A percentile compares a stretch with the other conserved stretches of the same genome.
Conservation (phyloP, 2,888 invertebrate species). For the Acanthosepion esculentum region DNA sequence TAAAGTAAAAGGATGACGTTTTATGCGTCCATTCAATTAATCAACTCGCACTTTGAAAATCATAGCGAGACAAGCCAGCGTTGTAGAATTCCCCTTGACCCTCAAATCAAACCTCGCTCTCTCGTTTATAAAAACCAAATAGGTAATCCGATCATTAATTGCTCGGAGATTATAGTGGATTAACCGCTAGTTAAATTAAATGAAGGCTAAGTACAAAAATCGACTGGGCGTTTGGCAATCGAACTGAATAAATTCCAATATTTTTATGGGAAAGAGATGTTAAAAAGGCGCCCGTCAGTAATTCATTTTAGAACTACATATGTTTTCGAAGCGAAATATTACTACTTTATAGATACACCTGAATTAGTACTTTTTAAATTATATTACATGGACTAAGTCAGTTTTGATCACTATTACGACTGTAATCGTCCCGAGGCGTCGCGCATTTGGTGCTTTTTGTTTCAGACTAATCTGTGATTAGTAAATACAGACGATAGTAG, state of each 20-base stretch:
- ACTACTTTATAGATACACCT: too few relatives aligned
- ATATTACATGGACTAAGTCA: too few relatives aligned
- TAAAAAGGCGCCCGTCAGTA: background rate
- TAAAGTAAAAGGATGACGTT: too few relatives aligned
- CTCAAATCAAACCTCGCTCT: background rate
- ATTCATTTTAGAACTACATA: background rate
- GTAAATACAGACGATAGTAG: too few relatives aligned
- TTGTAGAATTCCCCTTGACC: background rate
- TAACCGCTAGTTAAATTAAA: background rate
- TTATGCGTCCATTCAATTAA: too few relatives aligned
- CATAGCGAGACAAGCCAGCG: background rate
- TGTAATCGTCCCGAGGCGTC: too few relatives aligned
- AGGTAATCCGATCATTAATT: background rate
- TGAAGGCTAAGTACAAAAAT: background rate
- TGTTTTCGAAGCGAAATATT: too few relatives aligned
- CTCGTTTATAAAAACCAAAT: background rate
- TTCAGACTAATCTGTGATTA: too few relatives aligned
- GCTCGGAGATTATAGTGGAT: background rate
- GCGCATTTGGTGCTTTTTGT: too few relatives aligned
- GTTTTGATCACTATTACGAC: too few relatives aligned
- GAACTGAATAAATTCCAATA: background rate
- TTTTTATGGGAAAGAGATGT: background rate
- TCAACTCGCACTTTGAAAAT: background rate
- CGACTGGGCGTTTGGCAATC: background rate
- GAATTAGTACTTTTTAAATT: too few relatives aligned